Conservation (phyloP, 2,113 vertebrate genomes). For the Bungarus multicinctus region DNA sequence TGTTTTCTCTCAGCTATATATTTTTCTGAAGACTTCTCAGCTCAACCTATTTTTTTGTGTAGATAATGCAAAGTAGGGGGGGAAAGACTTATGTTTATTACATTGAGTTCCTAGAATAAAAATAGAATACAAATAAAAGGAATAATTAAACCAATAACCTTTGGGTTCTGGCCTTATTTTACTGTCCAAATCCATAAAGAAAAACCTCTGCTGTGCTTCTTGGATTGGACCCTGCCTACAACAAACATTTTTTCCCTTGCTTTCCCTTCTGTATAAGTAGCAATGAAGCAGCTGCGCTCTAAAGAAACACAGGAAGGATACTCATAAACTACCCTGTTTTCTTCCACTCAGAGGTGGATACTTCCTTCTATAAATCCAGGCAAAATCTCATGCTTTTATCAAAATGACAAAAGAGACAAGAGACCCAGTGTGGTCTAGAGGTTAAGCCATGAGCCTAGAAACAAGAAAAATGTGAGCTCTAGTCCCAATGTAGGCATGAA, state of each 20-base stretch:
- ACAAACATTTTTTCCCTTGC: background rate
- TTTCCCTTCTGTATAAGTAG: background rate
- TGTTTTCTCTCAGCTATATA: background rate
- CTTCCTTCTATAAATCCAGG: background rate
- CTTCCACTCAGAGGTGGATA: background rate
- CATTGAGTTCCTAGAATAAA: background rate
- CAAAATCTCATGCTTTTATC: background rate
- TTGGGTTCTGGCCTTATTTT: background rate
- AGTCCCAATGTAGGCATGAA: background rate
- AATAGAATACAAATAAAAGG: background rate
- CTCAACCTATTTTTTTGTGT: background rate
- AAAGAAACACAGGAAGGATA: background rate
- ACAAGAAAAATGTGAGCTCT: background rate
- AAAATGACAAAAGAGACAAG: background rate
- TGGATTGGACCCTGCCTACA: background rate
- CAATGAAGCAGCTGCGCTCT: background rate
- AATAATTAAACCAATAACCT: background rate
- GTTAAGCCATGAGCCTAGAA: background rate
- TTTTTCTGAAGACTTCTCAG: background rate
- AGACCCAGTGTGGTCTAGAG: background rate
- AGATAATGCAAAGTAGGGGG: background rate
- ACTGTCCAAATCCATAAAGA: background rate
- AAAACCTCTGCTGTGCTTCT: background rate
- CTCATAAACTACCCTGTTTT: background rate
- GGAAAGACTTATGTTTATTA: background rate